Conservation (phyloP, 2,888 invertebrate species). For the Drosophila bunnanda region DNA sequence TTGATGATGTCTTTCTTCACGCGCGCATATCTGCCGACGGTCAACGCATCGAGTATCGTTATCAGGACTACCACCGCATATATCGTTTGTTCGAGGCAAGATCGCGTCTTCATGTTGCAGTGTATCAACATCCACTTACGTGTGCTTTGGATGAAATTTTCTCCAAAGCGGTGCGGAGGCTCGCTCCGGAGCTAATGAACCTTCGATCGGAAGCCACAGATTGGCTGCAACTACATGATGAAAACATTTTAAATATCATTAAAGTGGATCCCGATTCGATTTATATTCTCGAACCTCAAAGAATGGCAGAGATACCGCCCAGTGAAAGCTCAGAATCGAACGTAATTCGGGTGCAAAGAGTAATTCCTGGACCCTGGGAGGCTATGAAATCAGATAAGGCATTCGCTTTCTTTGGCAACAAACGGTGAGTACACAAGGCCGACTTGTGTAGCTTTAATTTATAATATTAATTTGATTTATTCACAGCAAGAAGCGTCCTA, state of each 20-base stretch:
- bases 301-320: conserved; percentile 21
- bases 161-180: conserved; percentile 33
- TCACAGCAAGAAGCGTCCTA: conserved; percentile 48
- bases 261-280: conserved; percentile 47
- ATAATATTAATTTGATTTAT: not conserved
- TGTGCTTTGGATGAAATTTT: conserved; percentile 82
- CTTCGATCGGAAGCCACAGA: conserved; percentile 22
- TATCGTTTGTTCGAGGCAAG: conserved; percentile 85
- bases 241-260: conserved; percentile 51
- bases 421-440: conserved; percentile 62
- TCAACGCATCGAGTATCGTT: conserved; percentile 84
- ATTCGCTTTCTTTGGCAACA: conserved; percentile 71
- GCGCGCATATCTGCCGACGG: conserved; percentile 73
- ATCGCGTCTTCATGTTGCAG: conserved; percentile 84
- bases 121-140: conserved; percentile 85
- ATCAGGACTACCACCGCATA: conserved; percentile 85
- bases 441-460: no score
- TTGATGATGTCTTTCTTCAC: conserved; percentile 77
- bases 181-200: conserved; percentile 43
- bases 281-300: conserved; percentile 46
- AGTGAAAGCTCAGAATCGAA: not conserved
- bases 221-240: conserved; percentile 66
- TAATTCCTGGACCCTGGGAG: conserved; percentile 58
- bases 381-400: conserved; percentile 61
- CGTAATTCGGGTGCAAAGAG: conserved; percentile 17